These are phyloP conservation scores for Allacma fusca DNA, from an alignment of 2,888 invertebrate genomes.

Conservation along the genomic window DNA sequence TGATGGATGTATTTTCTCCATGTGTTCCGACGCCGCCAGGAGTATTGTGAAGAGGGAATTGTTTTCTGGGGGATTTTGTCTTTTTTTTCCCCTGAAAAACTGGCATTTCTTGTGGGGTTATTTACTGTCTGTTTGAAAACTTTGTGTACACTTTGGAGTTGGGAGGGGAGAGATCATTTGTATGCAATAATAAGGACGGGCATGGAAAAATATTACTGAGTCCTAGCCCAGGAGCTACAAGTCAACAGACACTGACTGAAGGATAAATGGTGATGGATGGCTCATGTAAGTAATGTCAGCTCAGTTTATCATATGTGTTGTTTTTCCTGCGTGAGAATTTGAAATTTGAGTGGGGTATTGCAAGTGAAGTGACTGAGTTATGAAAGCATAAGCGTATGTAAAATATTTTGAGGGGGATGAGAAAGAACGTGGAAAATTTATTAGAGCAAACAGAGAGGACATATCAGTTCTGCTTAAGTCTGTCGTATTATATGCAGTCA, in stretches of 20 bases:
- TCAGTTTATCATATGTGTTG: background rate
- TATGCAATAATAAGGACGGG: background rate
- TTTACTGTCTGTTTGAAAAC: no score
- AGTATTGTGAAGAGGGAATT: no score
- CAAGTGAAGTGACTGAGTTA: background rate
- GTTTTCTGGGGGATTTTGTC: no score
- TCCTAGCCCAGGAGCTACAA: background rate
- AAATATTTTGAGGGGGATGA: conserved; percentile 9
- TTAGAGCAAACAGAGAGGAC: background rate
- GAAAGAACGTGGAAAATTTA: background rate
- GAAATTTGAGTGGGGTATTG: background rate
- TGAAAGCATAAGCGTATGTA: conserved; percentile 4
- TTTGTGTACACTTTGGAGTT: no score
- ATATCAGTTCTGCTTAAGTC: background rate
- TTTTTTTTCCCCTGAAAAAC: no score
- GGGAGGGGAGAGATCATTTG: no score
- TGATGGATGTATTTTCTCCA: no score
- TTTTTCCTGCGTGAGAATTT: background rate
- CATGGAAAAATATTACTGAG: background rate
- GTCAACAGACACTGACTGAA: background rate
- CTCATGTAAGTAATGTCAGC: background rate
- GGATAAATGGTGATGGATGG: conserved; percentile 5
- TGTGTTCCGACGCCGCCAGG: no score
- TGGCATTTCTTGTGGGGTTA: no score
- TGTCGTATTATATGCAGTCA: background rate